Base-by-base conservation (phyloP, 2,888 invertebrate genomes). In the Pegoplata infirma region DNA sequence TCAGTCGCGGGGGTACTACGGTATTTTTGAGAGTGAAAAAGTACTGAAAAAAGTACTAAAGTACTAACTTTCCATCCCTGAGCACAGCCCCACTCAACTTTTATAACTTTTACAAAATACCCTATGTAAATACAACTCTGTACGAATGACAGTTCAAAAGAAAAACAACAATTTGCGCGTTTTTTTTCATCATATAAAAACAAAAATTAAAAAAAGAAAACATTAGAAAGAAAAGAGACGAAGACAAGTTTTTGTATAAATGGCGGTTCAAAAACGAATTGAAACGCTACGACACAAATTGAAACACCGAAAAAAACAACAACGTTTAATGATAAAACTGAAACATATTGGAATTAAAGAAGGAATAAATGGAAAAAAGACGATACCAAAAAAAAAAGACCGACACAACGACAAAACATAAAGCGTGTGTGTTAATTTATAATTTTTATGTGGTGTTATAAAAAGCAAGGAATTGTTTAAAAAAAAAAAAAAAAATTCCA, bases 331-430 rank as follows among this genome's bases (percentile, higher is more conserved):
- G 36, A 40, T 40, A 16, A 14, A 49, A 32, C 17, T 17, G 61
- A 72, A 75, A 79, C 67, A 40, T 4, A 36, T 10, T 72, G 75
- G 71, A 71, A 79, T 21, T 47, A 17, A 6, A 19, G 28, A 23
- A 19, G 63, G 66, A 74, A 74, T 51, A 40, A 5, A 6, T 32
- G 61, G 55, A 49, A 59, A 61, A 10, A 1, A 53, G 16, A 44
- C 14, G 46, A 44, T 32, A 64, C 17, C 55, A 67, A 32, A 74
- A 49, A 59, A 55, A 67, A 79, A 79, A 75, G 79, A 72, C 79
- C 79, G 79, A 79, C 74, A 74, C 69, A 79, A 74, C 74, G 71
- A 74, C 71, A 63, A 75, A 78, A 79, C 47, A 79, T 55, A 72
- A 67, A 76, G 75, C 63, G 68, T 69, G 67, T 66, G 73, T 69